Conservation (phyloP, 2,113 vertebrate species). For the Syrrhaptes paradoxus region DNA sequence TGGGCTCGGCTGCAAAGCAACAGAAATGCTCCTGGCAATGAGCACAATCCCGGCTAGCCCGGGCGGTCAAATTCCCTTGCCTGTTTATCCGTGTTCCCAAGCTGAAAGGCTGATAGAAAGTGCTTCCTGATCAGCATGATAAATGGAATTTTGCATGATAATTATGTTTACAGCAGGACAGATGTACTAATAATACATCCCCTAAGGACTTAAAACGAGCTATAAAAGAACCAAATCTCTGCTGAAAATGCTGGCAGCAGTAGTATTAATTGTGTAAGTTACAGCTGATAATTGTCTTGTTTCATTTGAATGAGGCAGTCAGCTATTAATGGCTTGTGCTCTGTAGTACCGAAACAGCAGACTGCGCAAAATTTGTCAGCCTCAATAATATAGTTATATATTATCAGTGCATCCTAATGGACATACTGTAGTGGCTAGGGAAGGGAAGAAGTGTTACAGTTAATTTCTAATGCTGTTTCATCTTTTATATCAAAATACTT, state of each 20-base stretch:
- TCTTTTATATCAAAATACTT: conserved; percentile 40
- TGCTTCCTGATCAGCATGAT: conserved; percentile 46
- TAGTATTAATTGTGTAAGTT: conserved; percentile 61
- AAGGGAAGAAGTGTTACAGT: neutral
- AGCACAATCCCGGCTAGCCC: rapidly evolving
- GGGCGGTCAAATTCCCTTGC: neutral
- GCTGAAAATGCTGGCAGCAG: conserved; percentile 52
- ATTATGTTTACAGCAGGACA: conserved; percentile 56
- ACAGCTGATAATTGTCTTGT: conserved; percentile 62
- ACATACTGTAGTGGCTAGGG: neutral
- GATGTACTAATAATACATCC: conserved; percentile 48
- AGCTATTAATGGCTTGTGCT: conserved; percentile 29
- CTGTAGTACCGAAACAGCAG: conserved; percentile 9
- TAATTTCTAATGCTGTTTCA: conserved; percentile 56
- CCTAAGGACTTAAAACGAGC: conserved; percentile 48
- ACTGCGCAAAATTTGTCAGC: neutral
- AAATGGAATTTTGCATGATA: conserved; percentile 53
- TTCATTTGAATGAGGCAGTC: conserved; percentile 45
- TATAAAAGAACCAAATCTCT: conserved; percentile 47
- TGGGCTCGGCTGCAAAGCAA: neutral
- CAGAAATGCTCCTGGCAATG: neutral
- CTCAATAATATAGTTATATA: neutral
- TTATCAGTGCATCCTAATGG: conserved; percentile 1
- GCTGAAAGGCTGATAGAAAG: neutral
- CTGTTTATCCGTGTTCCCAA: neutral